A percentile compares a stretch with the other conserved stretches of the same genome.
These are phyloP conservation scores for Pangasius larnaudii DNA, from an alignment of 2,797 vertebrate genomes.

Conservation along the genomic window DNA sequence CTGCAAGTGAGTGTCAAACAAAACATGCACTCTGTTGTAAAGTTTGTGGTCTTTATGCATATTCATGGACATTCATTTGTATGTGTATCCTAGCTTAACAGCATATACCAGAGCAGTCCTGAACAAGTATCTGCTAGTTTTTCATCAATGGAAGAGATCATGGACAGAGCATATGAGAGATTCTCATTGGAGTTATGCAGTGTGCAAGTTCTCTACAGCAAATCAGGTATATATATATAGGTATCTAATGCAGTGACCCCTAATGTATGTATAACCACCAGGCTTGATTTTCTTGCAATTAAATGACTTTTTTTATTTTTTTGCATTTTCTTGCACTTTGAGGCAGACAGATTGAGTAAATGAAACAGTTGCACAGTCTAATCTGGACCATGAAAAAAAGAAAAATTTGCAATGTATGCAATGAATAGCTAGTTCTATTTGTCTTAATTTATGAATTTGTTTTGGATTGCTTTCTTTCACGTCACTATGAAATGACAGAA, in stretches of 20 bases:
- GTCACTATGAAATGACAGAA: no score
- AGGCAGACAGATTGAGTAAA: background rate
- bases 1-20: constrained; percentile 77
- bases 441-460: background rate
- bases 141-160: constrained; percentile 92
- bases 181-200: constrained; percentile 87
- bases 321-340: background rate
- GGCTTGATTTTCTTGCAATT: background rate
- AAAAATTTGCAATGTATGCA: background rate
- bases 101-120: constrained; percentile 77
- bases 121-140: constrained; percentile 70
- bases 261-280: background rate
- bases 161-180: constrained; percentile 95
- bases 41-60: background rate
- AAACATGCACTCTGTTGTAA: background rate
- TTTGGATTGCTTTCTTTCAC: background rate
- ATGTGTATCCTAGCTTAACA: constrained; percentile 80
- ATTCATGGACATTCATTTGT: background rate
- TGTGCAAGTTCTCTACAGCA: constrained; percentile 91
- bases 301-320: background rate
- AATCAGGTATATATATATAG: constrained; percentile 78
- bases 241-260: background rate
- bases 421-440: background rate
- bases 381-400: background rate
- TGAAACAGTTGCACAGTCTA: background rate